Conservation (phyloP, 2,888 invertebrate species). For the Sphaerophoria rueppellii region DNA sequence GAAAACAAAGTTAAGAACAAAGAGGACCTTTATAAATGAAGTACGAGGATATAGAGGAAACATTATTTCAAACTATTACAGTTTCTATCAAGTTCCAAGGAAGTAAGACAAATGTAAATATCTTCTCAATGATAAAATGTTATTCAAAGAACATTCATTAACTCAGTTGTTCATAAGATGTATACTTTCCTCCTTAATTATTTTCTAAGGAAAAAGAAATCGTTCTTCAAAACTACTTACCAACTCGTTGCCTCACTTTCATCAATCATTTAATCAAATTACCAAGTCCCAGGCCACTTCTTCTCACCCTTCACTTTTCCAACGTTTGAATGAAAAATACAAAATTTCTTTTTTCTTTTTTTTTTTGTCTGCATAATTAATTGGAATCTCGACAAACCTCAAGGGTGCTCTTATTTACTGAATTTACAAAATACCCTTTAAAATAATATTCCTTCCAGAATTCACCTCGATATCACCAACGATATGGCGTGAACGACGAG, state of each 20-base stretch:
- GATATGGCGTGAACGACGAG: too few relatives aligned
- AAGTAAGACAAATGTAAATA: too few relatives aligned
- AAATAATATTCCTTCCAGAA: conserved; percentile 18
- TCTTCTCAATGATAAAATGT: too few relatives aligned
- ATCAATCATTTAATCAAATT: neutral
- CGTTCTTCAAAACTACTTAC: neutral
- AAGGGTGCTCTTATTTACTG: conserved; percentile 9
- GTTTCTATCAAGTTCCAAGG: too few relatives aligned
- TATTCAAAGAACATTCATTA: too few relatives aligned
- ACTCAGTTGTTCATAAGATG: too few relatives aligned
- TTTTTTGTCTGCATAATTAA: conserved; percentile 11
- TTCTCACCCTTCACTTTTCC: neutral
- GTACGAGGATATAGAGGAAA: too few relatives aligned
- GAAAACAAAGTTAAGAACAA: too few relatives aligned
- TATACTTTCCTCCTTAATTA: too few relatives aligned
- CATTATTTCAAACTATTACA: too few relatives aligned
- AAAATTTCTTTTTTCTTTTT: neutral
- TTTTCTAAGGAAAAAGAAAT: too few relatives aligned
- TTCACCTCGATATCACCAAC: neutral
- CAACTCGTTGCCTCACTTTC: neutral
- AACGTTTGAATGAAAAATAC: neutral
- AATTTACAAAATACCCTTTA: conserved; percentile 21
- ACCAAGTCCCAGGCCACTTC: neutral
- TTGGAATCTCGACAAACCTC: conserved; percentile 3
- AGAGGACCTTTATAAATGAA: too few relatives aligned